A percentile compares a stretch with the other conserved stretches of the same genome.
Evolutionary conservation across 1,140 invertebrate genomes (phyloP).

Genomic region (Saccostrea cuccullata): DNA sequence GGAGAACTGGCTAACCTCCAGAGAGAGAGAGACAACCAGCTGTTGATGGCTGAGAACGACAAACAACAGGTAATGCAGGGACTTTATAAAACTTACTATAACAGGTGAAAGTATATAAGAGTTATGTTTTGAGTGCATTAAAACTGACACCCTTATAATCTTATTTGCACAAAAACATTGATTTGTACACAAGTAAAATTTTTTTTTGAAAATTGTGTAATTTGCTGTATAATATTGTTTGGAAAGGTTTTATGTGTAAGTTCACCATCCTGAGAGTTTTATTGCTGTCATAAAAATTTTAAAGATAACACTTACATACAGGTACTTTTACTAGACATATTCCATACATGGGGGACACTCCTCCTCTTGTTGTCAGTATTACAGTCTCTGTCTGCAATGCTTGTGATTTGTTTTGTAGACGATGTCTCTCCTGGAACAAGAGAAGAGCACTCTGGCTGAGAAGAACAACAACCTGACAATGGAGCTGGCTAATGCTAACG

Average conservation of each 20-base stretch:
- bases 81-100: no score
- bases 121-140: neutral
- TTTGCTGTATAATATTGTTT: neutral
- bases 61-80: slow-evolving; percentile 75
- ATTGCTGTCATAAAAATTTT: slow-evolving; percentile 8
- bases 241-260: neutral
- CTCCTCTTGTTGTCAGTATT: neutral
- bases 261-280: neutral
- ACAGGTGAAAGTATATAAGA: neutral
- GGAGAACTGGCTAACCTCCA: slow-evolving; percentile 73
- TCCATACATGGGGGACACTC: neutral
- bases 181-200: neutral
- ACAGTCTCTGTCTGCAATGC: neutral
- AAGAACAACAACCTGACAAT: slow-evolving; percentile 71
- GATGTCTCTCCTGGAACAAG: slow-evolving; percentile 76
- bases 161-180: neutral
- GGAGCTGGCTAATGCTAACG: slow-evolving; percentile 66
- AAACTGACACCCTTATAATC: no score
- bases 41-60: slow-evolving; percentile 78
- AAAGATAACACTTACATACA: neutral
- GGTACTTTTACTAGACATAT: neutral
- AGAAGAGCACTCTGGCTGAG: slow-evolving; percentile 76
- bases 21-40: slow-evolving; percentile 75
- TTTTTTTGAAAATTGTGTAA: neutral
- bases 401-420: slow-evolving; percentile 62